A percentile compares a stretch with the other conserved stretches of the same genome.
These are phyloP conservation scores for Microtus agrestis DNA, from an alignment of 2,797 vertebrate species.

Conservation along the genomic window DNA sequence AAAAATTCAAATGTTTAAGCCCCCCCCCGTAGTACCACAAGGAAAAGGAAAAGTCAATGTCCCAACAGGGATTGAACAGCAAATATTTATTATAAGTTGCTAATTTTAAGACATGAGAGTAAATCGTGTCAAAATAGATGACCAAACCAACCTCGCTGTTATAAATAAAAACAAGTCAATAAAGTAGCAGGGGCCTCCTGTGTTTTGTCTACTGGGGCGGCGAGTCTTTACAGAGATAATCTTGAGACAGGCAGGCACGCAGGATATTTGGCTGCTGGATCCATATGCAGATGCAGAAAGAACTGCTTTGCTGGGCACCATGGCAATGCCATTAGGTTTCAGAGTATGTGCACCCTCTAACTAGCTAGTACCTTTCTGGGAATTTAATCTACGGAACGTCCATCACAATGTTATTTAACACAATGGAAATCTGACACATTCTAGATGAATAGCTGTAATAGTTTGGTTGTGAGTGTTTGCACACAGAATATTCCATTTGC, in stretches of 20 bases:
- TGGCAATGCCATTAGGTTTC: background rate
- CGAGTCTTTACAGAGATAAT: background rate
- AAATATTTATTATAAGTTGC: constrained; percentile 60
- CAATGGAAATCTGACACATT: background rate
- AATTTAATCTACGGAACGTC: constrained; percentile 20
- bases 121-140: constrained; percentile 51
- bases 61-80: background rate
- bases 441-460: constrained; percentile 20
- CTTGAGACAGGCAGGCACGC: background rate
- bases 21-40: constrained; percentile 2
- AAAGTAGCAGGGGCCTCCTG: background rate
- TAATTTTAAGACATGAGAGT: constrained; percentile 59
- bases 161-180: constrained; percentile 51
- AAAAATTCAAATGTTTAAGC: constrained; percentile 64
- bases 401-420: background rate
- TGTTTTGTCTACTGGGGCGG: background rate
- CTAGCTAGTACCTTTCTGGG: background rate
- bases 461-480: constrained; percentile 16
- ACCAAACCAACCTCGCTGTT: constrained; percentile 24
- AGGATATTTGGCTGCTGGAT: background rate
- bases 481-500: background rate
- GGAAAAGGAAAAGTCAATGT: constrained; percentile 7
- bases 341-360: background rate
- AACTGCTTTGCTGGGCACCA: background rate
- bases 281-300: background rate